Conservation (phyloP, 2,113 vertebrate species). For the Carollia perspicillata region DNA sequence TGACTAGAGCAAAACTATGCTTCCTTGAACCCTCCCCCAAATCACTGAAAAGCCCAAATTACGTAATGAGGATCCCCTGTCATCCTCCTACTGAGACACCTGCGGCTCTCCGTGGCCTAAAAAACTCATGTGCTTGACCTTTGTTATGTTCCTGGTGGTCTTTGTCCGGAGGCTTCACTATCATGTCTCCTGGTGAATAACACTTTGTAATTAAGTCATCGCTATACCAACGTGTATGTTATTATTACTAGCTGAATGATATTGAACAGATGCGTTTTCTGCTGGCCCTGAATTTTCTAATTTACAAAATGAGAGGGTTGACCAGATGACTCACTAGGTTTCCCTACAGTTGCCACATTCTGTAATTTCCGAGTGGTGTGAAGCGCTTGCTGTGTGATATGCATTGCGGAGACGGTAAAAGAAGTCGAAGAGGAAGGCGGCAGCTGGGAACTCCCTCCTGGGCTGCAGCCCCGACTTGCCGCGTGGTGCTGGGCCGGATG, state of each 20-base stretch:
- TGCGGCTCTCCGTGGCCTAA: fast-evolving
- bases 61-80: background rate
- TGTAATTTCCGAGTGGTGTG: background rate
- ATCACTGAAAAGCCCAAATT: background rate
- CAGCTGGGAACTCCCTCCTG: background rate
- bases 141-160: background rate
- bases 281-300: background rate
- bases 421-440: background rate
- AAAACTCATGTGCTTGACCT: background rate
- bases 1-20: background rate
- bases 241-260: background rate
- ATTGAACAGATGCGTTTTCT: background rate
- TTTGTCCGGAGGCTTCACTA: background rate
- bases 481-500: background rate
- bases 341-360: background rate
- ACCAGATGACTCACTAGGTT: background rate
- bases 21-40: background rate
- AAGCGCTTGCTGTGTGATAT: background rate
- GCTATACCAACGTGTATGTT: background rate
- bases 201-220: background rate
- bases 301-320: background rate
- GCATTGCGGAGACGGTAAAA: background rate
- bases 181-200: background rate
- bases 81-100: background rate
- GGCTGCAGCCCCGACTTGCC: background rate